Base-by-base conservation (phyloP, 2,888 invertebrate genomes). In the Myopa tessellatipennis region DNA sequence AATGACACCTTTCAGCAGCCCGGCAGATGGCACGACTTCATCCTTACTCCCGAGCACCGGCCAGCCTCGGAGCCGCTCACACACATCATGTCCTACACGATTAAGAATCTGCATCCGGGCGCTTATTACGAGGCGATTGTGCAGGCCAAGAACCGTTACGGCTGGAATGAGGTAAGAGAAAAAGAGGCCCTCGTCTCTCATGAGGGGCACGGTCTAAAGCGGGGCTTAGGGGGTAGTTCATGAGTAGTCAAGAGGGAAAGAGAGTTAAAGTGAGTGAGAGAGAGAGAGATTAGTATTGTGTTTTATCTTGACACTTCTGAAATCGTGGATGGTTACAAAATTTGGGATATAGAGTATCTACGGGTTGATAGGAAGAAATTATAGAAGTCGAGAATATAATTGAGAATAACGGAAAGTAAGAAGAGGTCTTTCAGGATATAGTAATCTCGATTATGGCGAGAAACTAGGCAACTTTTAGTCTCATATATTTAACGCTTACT, bases 111-210 rank as follows among this genome's bases (percentile, higher is more conserved):
- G 81, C 91, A 92, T 86, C 91, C 93, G 0, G 93, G 91, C 1
- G 92, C 93, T 10, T 92, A 93, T 80, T 94, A 94, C 87, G 94
- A 94, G 84, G 94, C 94, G 14, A 93, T 93, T 82, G 93, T 94
- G 74, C 93, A 93, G 84, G 93, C 94, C 78, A 93, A 93, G 90
- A 94, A 94, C 88, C 91, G 93, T 88, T 93, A 93, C 82, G 94
- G 94, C 0, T 94, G 93, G 93, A 93, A 93, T 84, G 93, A 93
- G 91, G 92, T 92, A 81, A 82, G 85, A 26, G 34, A 40, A 34
- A 40, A 14, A 1, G 26, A 16, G 16, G 2, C 10, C 55, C 16
- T 2, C 55, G 10, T 10, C 12, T 16, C 16, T 55, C 16, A 1
- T 55, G 55, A 55, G 55, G 55, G 26, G 1, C 1, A 1, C 2